Base-by-base conservation (phyloP, 2,888 invertebrate species). In the Acanthoscelides obtectus region DNA sequence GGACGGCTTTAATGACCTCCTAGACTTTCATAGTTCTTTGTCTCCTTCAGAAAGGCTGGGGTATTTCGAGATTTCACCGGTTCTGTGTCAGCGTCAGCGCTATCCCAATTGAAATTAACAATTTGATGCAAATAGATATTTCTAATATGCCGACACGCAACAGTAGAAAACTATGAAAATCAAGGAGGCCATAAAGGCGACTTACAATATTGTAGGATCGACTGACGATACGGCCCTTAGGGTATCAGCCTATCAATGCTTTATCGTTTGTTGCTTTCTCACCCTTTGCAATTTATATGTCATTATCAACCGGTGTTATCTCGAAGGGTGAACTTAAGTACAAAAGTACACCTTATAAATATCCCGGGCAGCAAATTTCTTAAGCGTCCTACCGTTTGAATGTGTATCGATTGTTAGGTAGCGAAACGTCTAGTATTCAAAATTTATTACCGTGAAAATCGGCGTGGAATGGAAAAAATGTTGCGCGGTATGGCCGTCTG, bases 401-500 rank as follows among this genome's bases (percentile, higher is more conserved):
- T 45, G 68, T 66, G 66, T 21, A 66, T 66, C 66, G 66, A 66
- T 22, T 27, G 68, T 71, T 71, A 71, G 69, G 71, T 71, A 73
- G 70, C 68, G 71, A 72, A 72, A 70, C 68, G 72, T 75, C 75
- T 72, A 72, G 73, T 73, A 72, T 72, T 73, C 71, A 72, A 73
- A 71, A 75, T 73, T 73, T 73, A 73, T 72, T 71, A 71, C 70
- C 69, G 70, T 71, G 73, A 73, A 75, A 75, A 75, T 70, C 71
- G 72, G 67, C 72, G 73, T 73, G 74, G 74, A 76, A 74, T 74
- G 76, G 74, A 67, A 73, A 73, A 77, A 83, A 83, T 82, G 79
- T 76, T 75, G 77, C 45, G 45, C 76, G 76, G 73, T 81, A 81
- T 80, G 81, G 80, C 80, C 82, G 82, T 84, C 80, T 80, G 81